Evolutionary conservation across 2,888 invertebrate genomes (phyloP).

Genomic region (Platycheirus albimanus): DNA sequence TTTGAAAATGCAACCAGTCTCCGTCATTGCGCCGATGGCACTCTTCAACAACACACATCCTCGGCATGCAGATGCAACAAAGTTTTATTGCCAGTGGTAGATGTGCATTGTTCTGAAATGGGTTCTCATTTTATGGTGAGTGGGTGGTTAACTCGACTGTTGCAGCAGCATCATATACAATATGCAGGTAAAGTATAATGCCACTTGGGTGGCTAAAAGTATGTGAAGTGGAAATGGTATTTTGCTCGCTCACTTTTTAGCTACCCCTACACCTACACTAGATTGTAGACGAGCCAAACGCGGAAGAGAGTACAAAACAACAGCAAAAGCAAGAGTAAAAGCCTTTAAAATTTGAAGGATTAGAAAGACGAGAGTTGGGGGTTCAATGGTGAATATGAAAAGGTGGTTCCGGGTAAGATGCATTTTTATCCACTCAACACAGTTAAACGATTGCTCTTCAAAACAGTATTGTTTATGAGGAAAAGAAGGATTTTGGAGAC

Average conservation of each 20-base stretch:
- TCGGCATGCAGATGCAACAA: constrained; percentile 52
- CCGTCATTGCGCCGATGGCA: constrained; percentile 6
- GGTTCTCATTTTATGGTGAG: constrained; percentile 6
- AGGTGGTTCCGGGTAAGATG: constrained; percentile 49
- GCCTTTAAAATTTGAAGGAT: constrained; percentile 42
- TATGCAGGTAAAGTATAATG: constrained; percentile 56
- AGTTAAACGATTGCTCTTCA: constrained; percentile 73
- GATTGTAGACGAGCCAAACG: constrained; percentile 7
- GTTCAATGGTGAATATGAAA: constrained; percentile 32
- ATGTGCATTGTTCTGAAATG: constrained; percentile 36
- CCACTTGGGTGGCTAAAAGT: constrained; percentile 54
- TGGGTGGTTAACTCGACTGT: constrained; percentile 43
- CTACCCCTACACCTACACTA: background rate
- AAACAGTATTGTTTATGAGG: constrained; percentile 25
- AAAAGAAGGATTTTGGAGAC: constrained; percentile 31
- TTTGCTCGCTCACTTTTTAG: constrained; percentile 4
- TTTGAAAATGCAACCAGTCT: constrained; percentile 48
- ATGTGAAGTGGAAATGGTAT: constrained; percentile 63
- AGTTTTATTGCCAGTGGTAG: constrained; percentile 34
- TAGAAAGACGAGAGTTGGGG: background rate
- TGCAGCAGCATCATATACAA: constrained; percentile 44
- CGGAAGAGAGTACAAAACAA: constrained; percentile 40
- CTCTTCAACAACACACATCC: constrained; percentile 6
- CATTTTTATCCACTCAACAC: constrained; percentile 67
- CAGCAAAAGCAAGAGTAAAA: constrained; percentile 30